phyloP scores from a whole-genome alignment of 2,888 invertebrate genomes.

The Heliothis peltigera region DNA sequence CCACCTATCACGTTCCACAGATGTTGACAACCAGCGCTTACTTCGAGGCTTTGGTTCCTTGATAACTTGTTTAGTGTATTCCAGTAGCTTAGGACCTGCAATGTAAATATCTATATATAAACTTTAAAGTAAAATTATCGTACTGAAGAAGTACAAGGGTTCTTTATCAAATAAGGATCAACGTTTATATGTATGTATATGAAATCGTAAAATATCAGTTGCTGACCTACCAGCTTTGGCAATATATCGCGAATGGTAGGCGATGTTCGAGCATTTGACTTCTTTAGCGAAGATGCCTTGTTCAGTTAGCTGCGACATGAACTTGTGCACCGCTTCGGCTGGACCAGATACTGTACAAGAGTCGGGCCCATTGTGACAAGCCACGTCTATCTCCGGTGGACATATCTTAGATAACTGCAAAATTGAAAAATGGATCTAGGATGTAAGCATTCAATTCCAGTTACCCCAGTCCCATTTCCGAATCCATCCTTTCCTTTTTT shows the following conservation, averaged over 20 bases:
- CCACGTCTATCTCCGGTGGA: conserved; percentile 92
- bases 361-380: conserved; percentile 94
- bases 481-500: too few relatives aligned
- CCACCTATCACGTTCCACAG: conserved; percentile 89
- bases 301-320: conserved; percentile 84
- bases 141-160: too few relatives aligned
- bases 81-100: conserved; percentile 80
- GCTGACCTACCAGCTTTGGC: conserved; percentile 88
- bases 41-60: conserved; percentile 91
- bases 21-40: conserved; percentile 94
- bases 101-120: too few relatives aligned
- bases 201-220: too few relatives aligned
- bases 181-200: too few relatives aligned
- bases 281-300: conserved; percentile 80
- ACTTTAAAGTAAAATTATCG: too few relatives aligned
- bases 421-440: not conserved
- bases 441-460: too few relatives aligned
- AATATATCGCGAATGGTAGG: conserved; percentile 96
- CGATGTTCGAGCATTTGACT: conserved; percentile 93
- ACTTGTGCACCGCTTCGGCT: conserved; percentile 89
- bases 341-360: conserved; percentile 95
- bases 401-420: conserved; percentile 71
- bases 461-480: too few relatives aligned
- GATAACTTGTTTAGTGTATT: conserved; percentile 90
- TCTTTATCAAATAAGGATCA: not conserved